Percentiles rank a stretch among this genome's conserved stretches.
Conservation (phyloP, 2,888 invertebrate species). For the Nymphalis c-album region DNA sequence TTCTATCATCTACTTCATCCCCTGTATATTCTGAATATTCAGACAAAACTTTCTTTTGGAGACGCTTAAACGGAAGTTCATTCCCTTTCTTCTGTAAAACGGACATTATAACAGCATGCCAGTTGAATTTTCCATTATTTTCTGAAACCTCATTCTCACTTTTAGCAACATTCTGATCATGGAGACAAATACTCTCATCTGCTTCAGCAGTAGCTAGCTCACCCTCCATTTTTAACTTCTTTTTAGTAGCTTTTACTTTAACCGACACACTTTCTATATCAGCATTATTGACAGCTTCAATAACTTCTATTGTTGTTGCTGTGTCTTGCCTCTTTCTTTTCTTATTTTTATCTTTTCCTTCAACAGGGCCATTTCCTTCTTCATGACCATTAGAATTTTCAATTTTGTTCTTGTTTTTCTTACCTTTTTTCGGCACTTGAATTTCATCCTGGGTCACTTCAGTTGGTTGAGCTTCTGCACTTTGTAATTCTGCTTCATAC, state of each 20-base stretch:
- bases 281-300: slow-evolving; percentile 41
- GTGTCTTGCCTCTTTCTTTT: slow-evolving; percentile 72
- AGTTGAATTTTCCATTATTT: slow-evolving; percentile 69
- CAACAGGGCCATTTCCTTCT: slow-evolving; percentile 43
- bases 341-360: slow-evolving; percentile 64
- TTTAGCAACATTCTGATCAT: slow-evolving; percentile 75
- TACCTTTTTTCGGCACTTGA: slow-evolving; percentile 61
- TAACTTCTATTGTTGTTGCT: slow-evolving; percentile 53
- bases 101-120: slow-evolving; percentile 75
- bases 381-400: slow-evolving; percentile 55
- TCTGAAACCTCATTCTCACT: slow-evolving; percentile 52
- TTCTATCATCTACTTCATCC: slow-evolving; percentile 81
- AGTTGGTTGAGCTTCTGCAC: slow-evolving; percentile 56
- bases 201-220: slow-evolving; percentile 40
- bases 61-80: slow-evolving; percentile 85
- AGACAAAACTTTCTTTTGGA: slow-evolving; percentile 88
- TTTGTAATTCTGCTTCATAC: slow-evolving; percentile 73
- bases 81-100: slow-evolving; percentile 80
- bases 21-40: slow-evolving; percentile 81
- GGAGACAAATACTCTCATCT: slow-evolving; percentile 66
- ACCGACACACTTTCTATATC: slow-evolving; percentile 47
- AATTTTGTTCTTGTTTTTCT: slow-evolving; percentile 69
- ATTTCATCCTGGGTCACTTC: slow-evolving; percentile 45
- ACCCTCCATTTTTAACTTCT: slow-evolving; percentile 60
- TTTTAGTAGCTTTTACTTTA: slow-evolving; percentile 58